Evolutionary conservation across 2,797 vertebrate genomes (phyloP).

Genomic region (Petrocephalus sullivani): DNA sequence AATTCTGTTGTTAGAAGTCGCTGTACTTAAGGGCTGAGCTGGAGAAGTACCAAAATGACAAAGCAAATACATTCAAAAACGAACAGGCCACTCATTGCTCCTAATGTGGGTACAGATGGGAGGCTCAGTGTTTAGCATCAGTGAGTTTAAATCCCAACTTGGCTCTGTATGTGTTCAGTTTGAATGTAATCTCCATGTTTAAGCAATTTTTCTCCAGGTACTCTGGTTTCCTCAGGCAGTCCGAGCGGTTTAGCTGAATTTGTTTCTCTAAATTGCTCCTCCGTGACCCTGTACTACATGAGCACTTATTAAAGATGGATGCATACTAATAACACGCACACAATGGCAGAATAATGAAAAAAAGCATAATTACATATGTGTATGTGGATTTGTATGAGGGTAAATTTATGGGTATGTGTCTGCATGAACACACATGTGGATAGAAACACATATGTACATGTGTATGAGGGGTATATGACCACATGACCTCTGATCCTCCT

Average conservation of each 20-base stretch:
- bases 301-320: background rate
- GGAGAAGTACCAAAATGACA: background rate
- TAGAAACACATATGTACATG: background rate
- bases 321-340: background rate
- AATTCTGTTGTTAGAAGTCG: background rate
- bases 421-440: background rate
- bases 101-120: background rate
- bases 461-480: background rate
- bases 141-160: background rate
- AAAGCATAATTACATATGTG: background rate
- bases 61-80: background rate
- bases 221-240: background rate
- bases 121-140: background rate
- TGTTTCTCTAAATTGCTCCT: background rate
- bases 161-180: background rate
- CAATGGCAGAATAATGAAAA: background rate
- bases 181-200: background rate
- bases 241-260: background rate
- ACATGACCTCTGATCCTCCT: background rate
- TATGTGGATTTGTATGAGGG: background rate
- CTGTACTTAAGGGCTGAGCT: background rate
- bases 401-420: background rate
- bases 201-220: background rate
- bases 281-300: background rate
- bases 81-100: background rate